Base-by-base conservation (phyloP, 2,797 vertebrate species). In the Picus viridis region DNA sequence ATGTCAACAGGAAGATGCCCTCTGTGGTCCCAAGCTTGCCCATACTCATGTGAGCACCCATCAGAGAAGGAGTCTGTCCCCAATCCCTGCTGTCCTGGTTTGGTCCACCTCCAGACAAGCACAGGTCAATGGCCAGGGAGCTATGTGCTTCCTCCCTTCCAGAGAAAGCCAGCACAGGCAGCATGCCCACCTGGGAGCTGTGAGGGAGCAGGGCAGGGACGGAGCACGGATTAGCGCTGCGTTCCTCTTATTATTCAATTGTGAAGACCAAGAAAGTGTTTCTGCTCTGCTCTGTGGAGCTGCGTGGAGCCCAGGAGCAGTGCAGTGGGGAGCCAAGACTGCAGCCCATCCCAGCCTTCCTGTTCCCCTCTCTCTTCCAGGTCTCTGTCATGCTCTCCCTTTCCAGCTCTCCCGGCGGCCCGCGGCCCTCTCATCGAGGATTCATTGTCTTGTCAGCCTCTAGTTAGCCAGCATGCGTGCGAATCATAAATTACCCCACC, bases 391-490 rank as follows among this genome's bases (percentile, higher is more conserved):
- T 12, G 7, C 18, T 94, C 68, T 95, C 93, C 75, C 70, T 91
- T 89, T 68, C 88, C 77, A 89, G 84, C 75, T 79, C 90, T 96
- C 92, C 57, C 11, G 0, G 83, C 30, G n/a, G 91, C 88, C 92
- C 34, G 41, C 26, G 16, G 56, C 92, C 95, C 93, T 96, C 96
- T 96, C 97, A 96, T 96, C 86, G 91, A 96, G 96, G 94, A 98
- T 97, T 98, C 97, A 97, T 98, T 97, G 97, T 97, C 97, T 97
- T 97, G 97, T 97, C 97, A 97, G 96, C 93, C 96, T 97, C 96
- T 97, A 97, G 97, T 97, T 97, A 97, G 94, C 97, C 90, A 1
- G 94, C 94, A 93, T 96, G 96, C 94, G 96, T 97, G 96, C 34
- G 71, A 97, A 97, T 97, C 97, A 97, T 98, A 97, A 98, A 97